phyloP scores from a whole-genome alignment of 2,113 vertebrate genomes.

The Excalfactoria chinensis region DNA sequence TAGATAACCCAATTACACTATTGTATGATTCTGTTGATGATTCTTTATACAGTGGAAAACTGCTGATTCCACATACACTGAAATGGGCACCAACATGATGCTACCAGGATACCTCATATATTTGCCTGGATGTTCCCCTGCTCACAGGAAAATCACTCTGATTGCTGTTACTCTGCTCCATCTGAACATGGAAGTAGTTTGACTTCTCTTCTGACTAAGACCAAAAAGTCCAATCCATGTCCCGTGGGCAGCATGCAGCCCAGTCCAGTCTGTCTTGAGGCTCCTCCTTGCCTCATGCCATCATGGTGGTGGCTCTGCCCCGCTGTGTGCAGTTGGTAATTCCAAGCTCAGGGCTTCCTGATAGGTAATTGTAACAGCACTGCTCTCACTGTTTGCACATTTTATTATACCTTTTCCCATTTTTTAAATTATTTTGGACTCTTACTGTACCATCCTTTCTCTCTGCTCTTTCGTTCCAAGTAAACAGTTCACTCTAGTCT shows the following conservation, averaged over 20 bases:
- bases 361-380: background rate
- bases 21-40: too few relatives aligned
- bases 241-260: too few relatives aligned
- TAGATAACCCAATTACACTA: too few relatives aligned
- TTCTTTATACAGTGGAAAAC: background rate
- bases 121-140: background rate
- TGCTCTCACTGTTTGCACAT: background rate
- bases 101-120: background rate
- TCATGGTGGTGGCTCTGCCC: too few relatives aligned
- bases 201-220: background rate
- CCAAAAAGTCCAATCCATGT: too few relatives aligned
- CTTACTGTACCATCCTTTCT: background rate
- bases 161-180: background rate
- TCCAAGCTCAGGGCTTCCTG: background rate
- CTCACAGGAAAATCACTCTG: background rate
- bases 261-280: too few relatives aligned
- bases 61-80: accelerated
- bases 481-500: background rate
- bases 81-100: background rate
- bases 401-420: background rate
- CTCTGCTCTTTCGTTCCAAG: background rate
- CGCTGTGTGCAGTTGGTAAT: too few relatives aligned
- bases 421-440: background rate
- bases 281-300: too few relatives aligned
- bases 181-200: background rate